Evolutionary conservation across 2,113 vertebrate species (phyloP), one percentile per base, ranked within the genome.

Genomic region (Speoplatyrhinus poulsoni): DNA sequence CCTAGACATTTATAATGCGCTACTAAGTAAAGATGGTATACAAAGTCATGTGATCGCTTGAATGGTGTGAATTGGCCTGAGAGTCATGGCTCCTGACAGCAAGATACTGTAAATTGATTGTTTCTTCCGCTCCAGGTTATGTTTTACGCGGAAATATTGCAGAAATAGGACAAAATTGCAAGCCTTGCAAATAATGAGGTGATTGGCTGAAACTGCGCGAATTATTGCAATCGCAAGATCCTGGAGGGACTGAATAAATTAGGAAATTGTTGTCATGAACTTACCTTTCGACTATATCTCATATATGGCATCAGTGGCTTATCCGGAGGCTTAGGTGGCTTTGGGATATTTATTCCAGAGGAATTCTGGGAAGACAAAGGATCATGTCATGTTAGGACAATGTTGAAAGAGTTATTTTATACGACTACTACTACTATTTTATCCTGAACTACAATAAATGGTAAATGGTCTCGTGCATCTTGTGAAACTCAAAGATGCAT

Each of bases 231-330:
- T 26, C 26, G 26, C 26, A 26, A 26, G 26, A 26, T 26, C 26
- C 60, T 77, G 62, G 74, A 33, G n/a, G 74, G 32, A 73, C 3
- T 54, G 12, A 67, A 52, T 60, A 72, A 47, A 19, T 61, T 73
- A 76, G 3, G 12, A 67, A 17, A 62, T 57, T 36, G 53, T 68
- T n/a, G 58, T 13, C 16, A 62, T 13, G 52, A 16, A 81, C 92
- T 86, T 93, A 98, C 98, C 96, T 99, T 99, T 79, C 98, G 94
- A 92, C 98, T 99, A 87, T 99, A 99, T 93, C 98, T 93, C 98
- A 99, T 99, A 82, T 99, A 99, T 72, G 98, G 98, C 98, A 99
- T 99, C 93, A 99, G 84, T 16, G 98, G 98, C 94, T 99, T 99
- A 92, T 99, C 98, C 69, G 98, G 98, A 63, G 98, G 98, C 89